A percentile compares a stretch with the other conserved stretches of the same genome.
Evolutionary conservation across 1,140 invertebrate species (phyloP).

Genomic region (Heliconius eleuchia): DNA sequence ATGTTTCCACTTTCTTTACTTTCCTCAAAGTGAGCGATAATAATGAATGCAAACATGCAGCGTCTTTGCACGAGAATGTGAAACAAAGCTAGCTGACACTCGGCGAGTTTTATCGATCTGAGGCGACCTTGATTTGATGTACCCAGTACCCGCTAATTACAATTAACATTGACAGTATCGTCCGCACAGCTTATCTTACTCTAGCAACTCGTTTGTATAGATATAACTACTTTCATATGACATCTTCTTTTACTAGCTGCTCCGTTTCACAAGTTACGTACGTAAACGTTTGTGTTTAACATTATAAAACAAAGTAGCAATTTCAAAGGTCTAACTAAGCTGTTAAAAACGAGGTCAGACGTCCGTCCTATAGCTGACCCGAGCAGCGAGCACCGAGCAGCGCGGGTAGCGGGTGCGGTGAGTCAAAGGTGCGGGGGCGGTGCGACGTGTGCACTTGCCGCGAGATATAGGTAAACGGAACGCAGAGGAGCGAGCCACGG

Average conservation of each 20-base stretch:
- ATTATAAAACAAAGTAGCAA: background rate
- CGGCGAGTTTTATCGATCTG: constrained; percentile 59
- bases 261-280: background rate
- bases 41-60: constrained; percentile 56
- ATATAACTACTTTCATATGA: constrained; percentile 6
- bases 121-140: constrained; percentile 61
- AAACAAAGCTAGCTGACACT: constrained; percentile 38
- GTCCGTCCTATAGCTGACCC: constrained; percentile 69
- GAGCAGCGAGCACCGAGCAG: constrained; percentile 41
- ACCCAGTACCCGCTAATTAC: constrained; percentile 53
- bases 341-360: constrained; percentile 33
- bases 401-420: constrained; percentile 53
- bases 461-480: constrained; percentile 79
- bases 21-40: constrained; percentile 57
- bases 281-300: background rate
- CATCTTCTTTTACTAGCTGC: constrained; percentile 20
- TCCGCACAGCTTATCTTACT: constrained; percentile 48
- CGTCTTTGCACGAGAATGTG: constrained; percentile 43
- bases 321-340: constrained; percentile 10
- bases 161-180: constrained; percentile 71
- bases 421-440: constrained; percentile 67
- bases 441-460: constrained; percentile 68
- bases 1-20: constrained; percentile 76
- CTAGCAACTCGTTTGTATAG: background rate
- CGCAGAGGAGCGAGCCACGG: constrained; percentile 67